phyloP scores from a whole-genome alignment of 1,140 invertebrate genomes.

The Bicyclus anynana region DNA sequence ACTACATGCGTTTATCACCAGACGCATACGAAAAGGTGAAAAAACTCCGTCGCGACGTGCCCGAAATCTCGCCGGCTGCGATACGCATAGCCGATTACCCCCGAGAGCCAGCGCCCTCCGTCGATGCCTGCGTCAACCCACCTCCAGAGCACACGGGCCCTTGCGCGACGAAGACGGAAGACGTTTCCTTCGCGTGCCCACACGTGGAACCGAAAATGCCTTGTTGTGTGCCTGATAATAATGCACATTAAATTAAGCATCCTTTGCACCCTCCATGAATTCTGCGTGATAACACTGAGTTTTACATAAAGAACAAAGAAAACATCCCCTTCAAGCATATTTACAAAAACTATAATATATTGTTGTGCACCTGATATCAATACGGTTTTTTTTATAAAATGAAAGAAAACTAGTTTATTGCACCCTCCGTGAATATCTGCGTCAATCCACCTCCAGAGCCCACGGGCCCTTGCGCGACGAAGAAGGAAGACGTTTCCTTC shows the following conservation, averaged over 20 bases:
- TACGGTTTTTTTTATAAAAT: too few relatives aligned
- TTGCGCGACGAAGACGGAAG: slow-evolving; percentile 46
- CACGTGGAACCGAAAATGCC: slow-evolving; percentile 41
- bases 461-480: slow-evolving; percentile 36
- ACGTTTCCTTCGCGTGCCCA: slow-evolving; percentile 59
- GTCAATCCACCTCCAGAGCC: slow-evolving; percentile 25
- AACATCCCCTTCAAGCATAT: too few relatives aligned
- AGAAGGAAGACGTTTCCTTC: slow-evolving; percentile 61
- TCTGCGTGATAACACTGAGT: too few relatives aligned
- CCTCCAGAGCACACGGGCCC: slow-evolving; percentile 32
- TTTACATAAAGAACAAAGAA: too few relatives aligned
- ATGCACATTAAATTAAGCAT: background rate
- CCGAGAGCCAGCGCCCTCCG: slow-evolving; percentile 19
- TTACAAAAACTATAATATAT: too few relatives aligned
- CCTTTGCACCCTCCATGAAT: too few relatives aligned
- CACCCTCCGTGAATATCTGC: slow-evolving; percentile 36
- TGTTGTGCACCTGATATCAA: too few relatives aligned
- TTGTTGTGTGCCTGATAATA: slow-evolving; percentile 45
- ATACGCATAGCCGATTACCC: slow-evolving; percentile 38
- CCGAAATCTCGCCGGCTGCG: slow-evolving; percentile 58
- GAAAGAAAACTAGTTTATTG: too few relatives aligned
- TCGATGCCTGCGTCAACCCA: slow-evolving; percentile 34
- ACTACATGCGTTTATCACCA: slow-evolving; percentile 51
- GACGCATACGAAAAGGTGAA: slow-evolving; percentile 57
- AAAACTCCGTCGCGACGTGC: slow-evolving; percentile 44